Evolutionary conservation across 2,888 invertebrate genomes (phyloP), one percentile per base, ranked within the genome.

Genomic region (Drosophila mimetica): DNA sequence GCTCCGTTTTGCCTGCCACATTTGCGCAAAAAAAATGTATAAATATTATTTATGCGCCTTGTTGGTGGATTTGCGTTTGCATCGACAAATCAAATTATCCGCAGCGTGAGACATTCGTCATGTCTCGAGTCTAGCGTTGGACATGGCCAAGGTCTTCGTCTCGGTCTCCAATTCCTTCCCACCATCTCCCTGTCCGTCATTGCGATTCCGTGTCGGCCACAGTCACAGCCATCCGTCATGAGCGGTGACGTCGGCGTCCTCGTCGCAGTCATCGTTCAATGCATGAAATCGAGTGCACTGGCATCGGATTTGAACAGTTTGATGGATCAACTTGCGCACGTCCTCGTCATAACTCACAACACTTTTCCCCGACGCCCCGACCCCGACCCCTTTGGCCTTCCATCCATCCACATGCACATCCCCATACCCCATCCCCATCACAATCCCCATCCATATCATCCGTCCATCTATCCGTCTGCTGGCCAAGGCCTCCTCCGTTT

Each of bases 251-350:
- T 83, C 74, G 75, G 66, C 67, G 69, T 60, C 58, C 53, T 64
- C 63, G 50, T 61, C 70, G 36, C 42, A 64, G 51, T 47, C 59
- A 60, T 57, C 60, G 61, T 61, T 72, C 73, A 74, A 74, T 69
- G 73, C 57, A 67, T 69, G 72, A 74, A 71, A 66, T 71, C 66
- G 75, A 86, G 83, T 81, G 79, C 69, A 70, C 65, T 75, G 74
- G 77, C 80, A 79, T 44, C 74, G 87, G 87, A 84, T 86, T 83
- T 85, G 82, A 85, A 86, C 87, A 79, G 71, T 83, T 83, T 83
- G 87, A 87, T 83, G 82, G 82, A 83, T 83, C 87, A 83, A 83
- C 82, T 86, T 83, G 87, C 66, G 75, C 87, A 83, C 82, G 87
- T 83, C 85, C 85, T 75, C 77, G 82, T 83, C 82, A 83, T 83